Base-by-base conservation (phyloP, 2,797 vertebrate species). In the Enteromius radiatus region DNA sequence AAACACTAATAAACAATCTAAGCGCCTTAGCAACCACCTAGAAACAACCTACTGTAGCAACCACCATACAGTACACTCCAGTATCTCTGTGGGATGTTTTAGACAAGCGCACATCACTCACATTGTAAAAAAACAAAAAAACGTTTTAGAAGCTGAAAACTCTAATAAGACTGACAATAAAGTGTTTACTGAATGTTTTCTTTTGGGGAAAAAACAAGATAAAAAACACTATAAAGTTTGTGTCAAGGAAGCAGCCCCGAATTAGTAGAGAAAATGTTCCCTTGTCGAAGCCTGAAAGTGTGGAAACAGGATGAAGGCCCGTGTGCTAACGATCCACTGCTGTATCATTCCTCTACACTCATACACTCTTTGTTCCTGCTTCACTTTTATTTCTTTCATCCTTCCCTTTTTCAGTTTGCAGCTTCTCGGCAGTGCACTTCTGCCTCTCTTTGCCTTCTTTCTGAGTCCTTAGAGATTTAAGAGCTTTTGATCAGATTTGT, bases 401-500 rank as follows among this genome's bases (percentile, higher is more conserved):
- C 36, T 47, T 63, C 38, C 23, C 59, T 47, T 78, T 33, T 78
- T 49, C 76, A 47, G 59, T 63, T 47, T 3, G 17, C 26, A 49
- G 76, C 76, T 78, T 65, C 59, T 65, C 1, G 5, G 17, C 63
- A 7, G 19, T 52, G 38, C 15, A 38, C n/a, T 52, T 67, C 56
- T 47, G 9, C 28, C n/a, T 67, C 45, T 52, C 49, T 33, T 33
- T 31, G 11, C 17, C 54, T 76, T 54, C 64, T 69, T 45, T 78
- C 54, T 8, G 41, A 45, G 41, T 45, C 70, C 69, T 71, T 10
- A 14, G 26, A 74, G 70, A 81, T 81, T 64, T 38, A 43, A 17
- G 36, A 65, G 61, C 69, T 75, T 81, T 81, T 81, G 54, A 81
- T 81, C 59, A 81, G 43, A 75, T 81, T 73, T 52, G 69, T 81